phyloP scores from a whole-genome alignment of 2,113 vertebrate genomes.

The Alosa alosa region DNA sequence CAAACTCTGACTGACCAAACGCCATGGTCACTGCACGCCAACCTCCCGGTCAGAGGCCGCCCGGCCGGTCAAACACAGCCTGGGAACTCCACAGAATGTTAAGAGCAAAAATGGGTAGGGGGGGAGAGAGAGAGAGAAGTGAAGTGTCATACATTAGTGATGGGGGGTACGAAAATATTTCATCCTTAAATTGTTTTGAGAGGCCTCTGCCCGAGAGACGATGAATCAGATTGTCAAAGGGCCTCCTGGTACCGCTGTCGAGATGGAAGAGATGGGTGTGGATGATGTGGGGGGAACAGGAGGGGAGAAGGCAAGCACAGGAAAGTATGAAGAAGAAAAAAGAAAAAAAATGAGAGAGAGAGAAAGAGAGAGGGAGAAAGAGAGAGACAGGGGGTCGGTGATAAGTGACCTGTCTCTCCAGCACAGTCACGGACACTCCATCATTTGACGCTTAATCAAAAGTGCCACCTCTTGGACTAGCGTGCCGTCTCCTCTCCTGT shows the following conservation, averaged over 20 bases:
- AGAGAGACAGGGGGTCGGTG: constrained; percentile 33
- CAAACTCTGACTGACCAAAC: constrained; percentile 25
- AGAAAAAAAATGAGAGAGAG: neutral
- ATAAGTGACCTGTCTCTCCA: constrained; percentile 61
- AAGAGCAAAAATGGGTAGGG: constrained; percentile 16
- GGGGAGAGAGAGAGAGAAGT: constrained; percentile 13
- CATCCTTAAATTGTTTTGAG: constrained; percentile 74
- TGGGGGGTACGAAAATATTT: constrained; percentile 58
- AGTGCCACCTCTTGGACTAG: constrained; percentile 44
- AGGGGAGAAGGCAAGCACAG: neutral
- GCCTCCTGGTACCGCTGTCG: constrained; percentile 45
- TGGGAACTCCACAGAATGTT: neutral
- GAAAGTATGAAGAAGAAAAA: neutral
- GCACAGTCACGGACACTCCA: constrained; percentile 51
- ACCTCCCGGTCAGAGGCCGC: constrained; percentile 27
- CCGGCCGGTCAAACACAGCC: constrained; percentile 45
- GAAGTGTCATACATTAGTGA: constrained; percentile 58
- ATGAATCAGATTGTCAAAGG: constrained; percentile 70
- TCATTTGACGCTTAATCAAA: constrained; percentile 69
- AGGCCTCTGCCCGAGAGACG: constrained; percentile 61
- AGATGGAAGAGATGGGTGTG: constrained; percentile 36
- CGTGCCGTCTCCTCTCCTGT: constrained; percentile 22
- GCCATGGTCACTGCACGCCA: constrained; percentile 31
- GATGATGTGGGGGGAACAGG: constrained; percentile 12
- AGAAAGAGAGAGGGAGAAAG: neutral